These are phyloP conservation scores for Tautogolabrus adspersus DNA, from an alignment of 2,113 vertebrate species.

Conservation along the genomic window DNA sequence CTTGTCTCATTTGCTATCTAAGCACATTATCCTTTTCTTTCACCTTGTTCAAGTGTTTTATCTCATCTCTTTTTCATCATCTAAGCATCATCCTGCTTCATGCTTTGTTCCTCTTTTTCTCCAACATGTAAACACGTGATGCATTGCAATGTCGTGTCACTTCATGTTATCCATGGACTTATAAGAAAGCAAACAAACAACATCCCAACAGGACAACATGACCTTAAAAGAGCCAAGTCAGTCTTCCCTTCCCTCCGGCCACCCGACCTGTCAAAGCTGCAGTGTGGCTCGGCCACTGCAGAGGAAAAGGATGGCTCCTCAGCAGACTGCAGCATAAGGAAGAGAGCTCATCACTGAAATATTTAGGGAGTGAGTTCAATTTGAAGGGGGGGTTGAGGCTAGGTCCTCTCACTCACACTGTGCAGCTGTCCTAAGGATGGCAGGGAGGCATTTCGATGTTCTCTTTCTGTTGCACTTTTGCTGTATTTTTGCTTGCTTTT, in stretches of 20 bases:
- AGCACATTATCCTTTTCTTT: constrained; percentile 24
- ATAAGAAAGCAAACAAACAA: constrained; percentile 59
- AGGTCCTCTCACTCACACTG: constrained; percentile 65
- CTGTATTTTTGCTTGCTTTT: constrained; percentile 13
- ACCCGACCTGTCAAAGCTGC: constrained; percentile 77
- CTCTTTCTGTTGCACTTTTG: constrained; percentile 23
- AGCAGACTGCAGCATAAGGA: constrained; percentile 76
- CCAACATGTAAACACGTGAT: not conserved
- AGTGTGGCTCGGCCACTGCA: constrained; percentile 72
- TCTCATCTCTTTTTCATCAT: not conserved
- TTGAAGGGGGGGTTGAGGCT: constrained; percentile 64
- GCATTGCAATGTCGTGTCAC: constrained; percentile 10
- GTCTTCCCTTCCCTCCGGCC: constrained; percentile 62
- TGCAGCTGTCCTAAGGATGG: constrained; percentile 46
- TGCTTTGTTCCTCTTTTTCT: constrained; percentile 5
- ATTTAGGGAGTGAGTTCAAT: constrained; percentile 81
- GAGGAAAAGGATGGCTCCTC: constrained; percentile 69
- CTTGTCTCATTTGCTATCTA: constrained; percentile 39
- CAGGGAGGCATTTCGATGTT: constrained; percentile 21
- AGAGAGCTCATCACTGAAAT: constrained; percentile 80
- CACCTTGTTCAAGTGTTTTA: constrained; percentile 21
- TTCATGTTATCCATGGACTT: constrained; percentile 27
- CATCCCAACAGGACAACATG: constrained; percentile 58
- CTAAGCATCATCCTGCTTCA: not conserved
- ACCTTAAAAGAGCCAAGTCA: constrained; percentile 75